Evolutionary conservation across 2,113 vertebrate species (phyloP).

Genomic region (Holacanthus passer): DNA sequence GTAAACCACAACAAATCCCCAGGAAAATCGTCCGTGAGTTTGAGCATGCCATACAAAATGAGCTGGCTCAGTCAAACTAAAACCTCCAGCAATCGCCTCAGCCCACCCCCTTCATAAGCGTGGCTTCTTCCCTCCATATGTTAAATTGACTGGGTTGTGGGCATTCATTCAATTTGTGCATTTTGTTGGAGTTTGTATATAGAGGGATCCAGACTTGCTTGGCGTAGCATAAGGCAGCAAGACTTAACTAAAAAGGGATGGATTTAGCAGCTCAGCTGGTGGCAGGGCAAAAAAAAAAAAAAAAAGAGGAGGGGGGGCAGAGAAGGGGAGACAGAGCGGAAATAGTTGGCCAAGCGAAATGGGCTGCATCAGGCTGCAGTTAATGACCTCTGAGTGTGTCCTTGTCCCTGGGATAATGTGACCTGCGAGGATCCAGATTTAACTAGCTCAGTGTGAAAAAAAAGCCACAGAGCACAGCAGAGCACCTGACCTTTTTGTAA

Average conservation of each 20-base stretch:
- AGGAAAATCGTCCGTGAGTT: slow-evolving; percentile 61
- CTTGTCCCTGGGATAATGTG: slow-evolving; percentile 66
- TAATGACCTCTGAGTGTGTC: slow-evolving; percentile 71
- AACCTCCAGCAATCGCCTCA: slow-evolving; percentile 45
- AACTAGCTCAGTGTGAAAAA: slow-evolving; percentile 47
- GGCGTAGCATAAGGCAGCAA: slow-evolving; percentile 53
- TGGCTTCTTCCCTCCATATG: slow-evolving; percentile 16
- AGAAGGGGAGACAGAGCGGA: slow-evolving; percentile 21
- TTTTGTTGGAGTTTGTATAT: slow-evolving; percentile 54
- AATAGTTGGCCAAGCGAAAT: slow-evolving; percentile 58
- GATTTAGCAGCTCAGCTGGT: slow-evolving; percentile 69
- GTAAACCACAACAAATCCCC: slow-evolving; percentile 62
- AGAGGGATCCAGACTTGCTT: slow-evolving; percentile 47
- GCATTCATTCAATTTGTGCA: slow-evolving; percentile 43
- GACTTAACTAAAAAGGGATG: slow-evolving; percentile 55
- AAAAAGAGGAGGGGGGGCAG: too few relatives aligned
- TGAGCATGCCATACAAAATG: slow-evolving; percentile 53
- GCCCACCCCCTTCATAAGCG: slow-evolving; percentile 22
- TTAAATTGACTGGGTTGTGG: slow-evolving; percentile 49
- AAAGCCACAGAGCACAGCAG: slow-evolving; percentile 53
- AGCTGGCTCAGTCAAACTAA: slow-evolving; percentile 49
- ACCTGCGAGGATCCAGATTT: slow-evolving; percentile 65
- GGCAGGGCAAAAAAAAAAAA: neutral
- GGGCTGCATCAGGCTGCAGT: slow-evolving; percentile 32
- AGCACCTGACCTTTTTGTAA: slow-evolving; percentile 51